Percentiles rank a stretch among this genome's conserved stretches.
Conservation (phyloP, 2,888 invertebrate species). For the Plebejus anna region DNA sequence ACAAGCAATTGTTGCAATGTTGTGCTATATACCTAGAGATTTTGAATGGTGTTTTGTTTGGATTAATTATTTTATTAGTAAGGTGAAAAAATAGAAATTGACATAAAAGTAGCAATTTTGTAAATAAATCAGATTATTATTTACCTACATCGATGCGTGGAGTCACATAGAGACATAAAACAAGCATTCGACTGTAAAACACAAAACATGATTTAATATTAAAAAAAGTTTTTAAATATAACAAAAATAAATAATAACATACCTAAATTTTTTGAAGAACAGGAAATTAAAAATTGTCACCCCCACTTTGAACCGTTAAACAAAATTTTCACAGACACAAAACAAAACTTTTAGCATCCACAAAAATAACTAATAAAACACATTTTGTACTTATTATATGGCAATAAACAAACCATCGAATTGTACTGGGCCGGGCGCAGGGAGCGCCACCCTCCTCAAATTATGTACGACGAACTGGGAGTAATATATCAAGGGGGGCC, state of each 20-base stretch:
- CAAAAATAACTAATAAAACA: slow-evolving; percentile 4
- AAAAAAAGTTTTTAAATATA: too few species aligned
- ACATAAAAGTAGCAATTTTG: too few species aligned
- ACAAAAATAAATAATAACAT: too few species aligned
- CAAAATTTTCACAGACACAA: neutral
- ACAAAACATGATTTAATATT: too few species aligned
- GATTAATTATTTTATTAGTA: too few species aligned
- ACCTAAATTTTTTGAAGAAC: too few species aligned
- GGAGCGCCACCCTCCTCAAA: slow-evolving; percentile 71
- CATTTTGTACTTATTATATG: slow-evolving; percentile 54
- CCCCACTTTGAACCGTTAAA: neutral
- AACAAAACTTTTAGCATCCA: neutral
- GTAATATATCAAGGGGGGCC: slow-evolving; percentile 80
- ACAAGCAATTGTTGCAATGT: slow-evolving; percentile 13
- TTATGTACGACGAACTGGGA: slow-evolving; percentile 81
- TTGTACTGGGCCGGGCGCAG: slow-evolving; percentile 66
- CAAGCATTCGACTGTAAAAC: too few species aligned
- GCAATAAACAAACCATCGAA: slow-evolving; percentile 76
- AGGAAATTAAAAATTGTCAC: neutral
- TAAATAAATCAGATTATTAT: too few species aligned
- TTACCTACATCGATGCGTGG: too few species aligned
- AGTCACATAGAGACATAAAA: too few species aligned
- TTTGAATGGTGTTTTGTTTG: neutral
- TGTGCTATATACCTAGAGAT: neutral
- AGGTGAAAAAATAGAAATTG: too few species aligned